Conservation (phyloP, 2,888 invertebrate species). For the Cerastoderma edule region DNA sequence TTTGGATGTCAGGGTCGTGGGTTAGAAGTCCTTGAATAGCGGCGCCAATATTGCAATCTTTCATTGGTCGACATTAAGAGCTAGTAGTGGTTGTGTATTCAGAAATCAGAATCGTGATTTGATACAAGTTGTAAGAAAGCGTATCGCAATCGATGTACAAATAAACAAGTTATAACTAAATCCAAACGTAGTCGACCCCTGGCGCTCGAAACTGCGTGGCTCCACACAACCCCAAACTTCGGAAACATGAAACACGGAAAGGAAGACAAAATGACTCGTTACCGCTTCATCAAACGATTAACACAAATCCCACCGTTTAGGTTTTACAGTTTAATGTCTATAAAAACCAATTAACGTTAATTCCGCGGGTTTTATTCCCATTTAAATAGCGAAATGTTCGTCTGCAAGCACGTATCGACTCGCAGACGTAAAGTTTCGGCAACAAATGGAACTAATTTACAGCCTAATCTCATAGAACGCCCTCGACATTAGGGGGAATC, state of each 20-base stretch:
- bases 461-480: slow-evolving; percentile 17
- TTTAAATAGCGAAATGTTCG: slow-evolving; percentile 13
- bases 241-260: not conserved
- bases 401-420: not conserved
- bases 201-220: no score
- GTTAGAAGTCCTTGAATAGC: no score
- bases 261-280: slow-evolving; percentile 12
- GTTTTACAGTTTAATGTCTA: slow-evolving; percentile 3
- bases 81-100: no score
- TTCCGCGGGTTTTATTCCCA: slow-evolving; percentile 6
- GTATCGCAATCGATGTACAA: no score
- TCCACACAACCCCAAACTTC: no score
- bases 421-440: slow-evolving; percentile 3
- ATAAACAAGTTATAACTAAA: no score
- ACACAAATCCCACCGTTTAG: not conserved
- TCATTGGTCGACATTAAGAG: no score
- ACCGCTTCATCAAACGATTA: not conserved
- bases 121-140: no score
- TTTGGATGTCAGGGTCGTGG: no score
- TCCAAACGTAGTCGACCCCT: no score
- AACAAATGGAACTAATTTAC: slow-evolving; percentile 5
- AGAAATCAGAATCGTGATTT: no score
- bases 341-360: slow-evolving; percentile 18
- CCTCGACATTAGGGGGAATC: slow-evolving; percentile 13
- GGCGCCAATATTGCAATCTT: no score